A percentile compares a stretch with the other conserved stretches of the same genome.
phyloP scores from a whole-genome alignment of 2,797 vertebrate species.

The Melanotaenia trifasciata region DNA sequence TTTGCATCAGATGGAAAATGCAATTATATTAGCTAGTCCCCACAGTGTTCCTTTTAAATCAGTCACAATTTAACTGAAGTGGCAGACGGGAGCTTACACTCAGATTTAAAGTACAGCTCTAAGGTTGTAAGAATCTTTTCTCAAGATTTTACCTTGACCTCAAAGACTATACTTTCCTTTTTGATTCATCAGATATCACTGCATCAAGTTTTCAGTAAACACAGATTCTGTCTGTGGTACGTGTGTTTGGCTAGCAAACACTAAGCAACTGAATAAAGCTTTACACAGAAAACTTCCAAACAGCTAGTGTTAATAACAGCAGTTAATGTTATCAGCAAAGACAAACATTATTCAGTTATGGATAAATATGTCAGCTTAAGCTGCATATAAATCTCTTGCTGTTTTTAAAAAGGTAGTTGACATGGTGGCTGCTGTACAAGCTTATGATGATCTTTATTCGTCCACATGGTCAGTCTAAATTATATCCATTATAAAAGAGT shows the following conservation, averaged over 20 bases:
- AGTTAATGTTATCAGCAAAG: too few species aligned
- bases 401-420: too few species aligned
- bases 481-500: too few species aligned
- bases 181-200: not conserved
- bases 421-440: too few species aligned
- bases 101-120: too few species aligned
- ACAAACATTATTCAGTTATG: constrained; percentile 40
- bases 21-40: not conserved
- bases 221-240: not conserved
- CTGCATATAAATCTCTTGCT: too few species aligned
- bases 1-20: constrained; percentile 31
- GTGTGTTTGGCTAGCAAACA: not conserved
- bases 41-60: not conserved
- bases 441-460: too few species aligned
- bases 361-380: constrained; percentile 24
- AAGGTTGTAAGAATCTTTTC: not conserved
- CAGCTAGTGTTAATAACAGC: too few species aligned
- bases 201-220: not conserved
- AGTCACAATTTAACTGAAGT: too few species aligned
- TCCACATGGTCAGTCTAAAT: too few species aligned
- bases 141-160: not conserved
- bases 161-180: not conserved
- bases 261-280: not conserved
- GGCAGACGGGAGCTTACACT: too few species aligned
- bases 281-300: not conserved